Conservation (phyloP, 2,113 vertebrate species). For the Trochalopteron elliotii region DNA sequence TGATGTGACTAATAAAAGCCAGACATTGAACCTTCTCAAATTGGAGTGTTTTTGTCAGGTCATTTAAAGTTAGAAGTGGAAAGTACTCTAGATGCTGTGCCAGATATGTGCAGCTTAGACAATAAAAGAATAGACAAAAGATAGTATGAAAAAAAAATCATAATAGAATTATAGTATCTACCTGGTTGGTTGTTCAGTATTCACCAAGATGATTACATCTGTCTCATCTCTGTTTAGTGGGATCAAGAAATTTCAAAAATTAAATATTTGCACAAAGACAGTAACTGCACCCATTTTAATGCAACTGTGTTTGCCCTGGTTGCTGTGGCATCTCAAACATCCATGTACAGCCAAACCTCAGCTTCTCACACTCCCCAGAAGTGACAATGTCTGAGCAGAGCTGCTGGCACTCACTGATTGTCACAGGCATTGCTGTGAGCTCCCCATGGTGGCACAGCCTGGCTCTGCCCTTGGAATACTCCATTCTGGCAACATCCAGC, state of each 20-base stretch:
- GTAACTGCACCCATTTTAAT: background rate
- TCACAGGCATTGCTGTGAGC: background rate
- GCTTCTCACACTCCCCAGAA: background rate
- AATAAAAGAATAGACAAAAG: background rate
- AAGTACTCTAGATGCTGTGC: background rate
- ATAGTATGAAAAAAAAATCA: background rate
- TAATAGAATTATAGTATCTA: background rate
- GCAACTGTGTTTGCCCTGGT: background rate
- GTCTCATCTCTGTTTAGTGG: background rate
- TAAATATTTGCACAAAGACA: background rate
- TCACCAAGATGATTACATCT: background rate
- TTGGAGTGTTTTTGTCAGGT: background rate
- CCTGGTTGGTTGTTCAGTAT: background rate
- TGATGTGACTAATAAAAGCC: constrained; percentile 29
- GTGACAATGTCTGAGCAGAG: background rate
- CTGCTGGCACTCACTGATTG: background rate
- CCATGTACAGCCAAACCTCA: background rate
- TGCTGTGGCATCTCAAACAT: background rate
- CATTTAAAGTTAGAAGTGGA: background rate
- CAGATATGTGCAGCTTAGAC: background rate
- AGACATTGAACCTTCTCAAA: background rate
- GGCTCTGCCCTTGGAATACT: background rate
- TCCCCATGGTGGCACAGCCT: background rate
- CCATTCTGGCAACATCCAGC: background rate
- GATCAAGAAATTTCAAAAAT: background rate